A percentile compares a stretch with the other conserved stretches of the same genome.
phyloP scores from a whole-genome alignment of 2,797 vertebrate species.

The Oceanodroma leucorhoa region DNA sequence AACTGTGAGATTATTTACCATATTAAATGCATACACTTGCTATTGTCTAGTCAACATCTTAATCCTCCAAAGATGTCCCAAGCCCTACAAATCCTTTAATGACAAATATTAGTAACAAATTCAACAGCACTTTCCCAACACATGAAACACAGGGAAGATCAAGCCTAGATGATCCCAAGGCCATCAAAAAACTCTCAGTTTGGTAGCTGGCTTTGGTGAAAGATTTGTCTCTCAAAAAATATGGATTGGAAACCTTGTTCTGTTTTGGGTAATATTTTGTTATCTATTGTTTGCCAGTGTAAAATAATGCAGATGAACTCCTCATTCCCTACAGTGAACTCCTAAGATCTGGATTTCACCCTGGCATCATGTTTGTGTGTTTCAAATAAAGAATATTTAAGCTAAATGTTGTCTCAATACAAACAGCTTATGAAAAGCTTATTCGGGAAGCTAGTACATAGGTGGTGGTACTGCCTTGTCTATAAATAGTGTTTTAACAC shows the following conservation, averaged over 20 bases:
- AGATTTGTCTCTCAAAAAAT: neutral
- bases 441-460: neutral
- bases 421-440: neutral
- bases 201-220: neutral
- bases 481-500: neutral
- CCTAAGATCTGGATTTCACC: neutral
- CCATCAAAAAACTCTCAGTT: neutral
- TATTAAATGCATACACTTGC: neutral
- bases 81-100: neutral
- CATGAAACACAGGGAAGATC: neutral
- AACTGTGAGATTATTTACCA: neutral
- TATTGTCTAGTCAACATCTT: neutral
- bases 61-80: neutral
- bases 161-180: neutral
- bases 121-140: neutral
- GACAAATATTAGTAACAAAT: neutral
- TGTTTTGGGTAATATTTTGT: neutral
- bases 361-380: neutral
- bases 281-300: neutral
- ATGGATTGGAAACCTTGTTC: neutral
- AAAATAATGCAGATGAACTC: neutral
- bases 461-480: neutral
- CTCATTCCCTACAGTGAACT: neutral
- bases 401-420: neutral
- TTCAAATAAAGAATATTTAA: neutral